phyloP scores from a whole-genome alignment of 2,113 vertebrate species.

The Pollachius pollachius region DNA sequence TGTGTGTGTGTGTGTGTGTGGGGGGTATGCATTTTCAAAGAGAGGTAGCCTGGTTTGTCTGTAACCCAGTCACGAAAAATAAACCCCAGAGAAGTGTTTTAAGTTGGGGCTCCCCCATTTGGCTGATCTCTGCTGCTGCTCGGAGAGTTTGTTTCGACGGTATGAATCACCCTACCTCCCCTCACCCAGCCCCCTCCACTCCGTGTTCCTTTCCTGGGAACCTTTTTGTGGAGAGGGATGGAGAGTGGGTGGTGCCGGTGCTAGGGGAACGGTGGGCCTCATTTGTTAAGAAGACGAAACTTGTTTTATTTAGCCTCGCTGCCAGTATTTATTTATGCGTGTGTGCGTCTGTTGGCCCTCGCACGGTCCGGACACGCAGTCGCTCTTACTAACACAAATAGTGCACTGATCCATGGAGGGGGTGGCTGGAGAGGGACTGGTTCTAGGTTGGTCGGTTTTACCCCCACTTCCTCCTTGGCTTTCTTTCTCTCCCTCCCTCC shows the following conservation, averaged over 20 bases:
- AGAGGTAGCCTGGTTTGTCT: too few species aligned
- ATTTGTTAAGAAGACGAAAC: constrained; percentile 66
- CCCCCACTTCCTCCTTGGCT: background rate
- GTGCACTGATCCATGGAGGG: background rate
- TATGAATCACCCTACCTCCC: background rate
- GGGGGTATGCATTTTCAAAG: background rate
- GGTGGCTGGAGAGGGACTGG: background rate
- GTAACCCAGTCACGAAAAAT: too few species aligned
- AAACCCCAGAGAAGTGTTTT: too few species aligned
- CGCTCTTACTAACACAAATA: too few species aligned
- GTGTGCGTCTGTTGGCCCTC: constrained; percentile 30
- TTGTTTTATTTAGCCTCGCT: constrained; percentile 65
- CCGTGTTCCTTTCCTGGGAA: background rate
- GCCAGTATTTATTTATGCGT: constrained; percentile 31
- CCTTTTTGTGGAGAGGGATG: background rate
- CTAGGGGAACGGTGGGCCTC: constrained; percentile 58
- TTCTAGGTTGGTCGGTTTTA: background rate
- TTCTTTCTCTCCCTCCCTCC: background rate
- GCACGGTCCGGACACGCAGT: background rate
- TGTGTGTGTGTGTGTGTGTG: background rate
- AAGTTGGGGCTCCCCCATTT: too few species aligned
- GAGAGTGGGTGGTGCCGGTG: constrained; percentile 2
- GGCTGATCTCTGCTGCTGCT: too few species aligned
- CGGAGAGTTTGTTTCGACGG: too few species aligned
- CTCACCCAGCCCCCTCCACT: background rate